These are phyloP conservation scores for Catharus bicknelli DNA, from an alignment of 2,113 vertebrate genomes.

Conservation along the genomic window DNA sequence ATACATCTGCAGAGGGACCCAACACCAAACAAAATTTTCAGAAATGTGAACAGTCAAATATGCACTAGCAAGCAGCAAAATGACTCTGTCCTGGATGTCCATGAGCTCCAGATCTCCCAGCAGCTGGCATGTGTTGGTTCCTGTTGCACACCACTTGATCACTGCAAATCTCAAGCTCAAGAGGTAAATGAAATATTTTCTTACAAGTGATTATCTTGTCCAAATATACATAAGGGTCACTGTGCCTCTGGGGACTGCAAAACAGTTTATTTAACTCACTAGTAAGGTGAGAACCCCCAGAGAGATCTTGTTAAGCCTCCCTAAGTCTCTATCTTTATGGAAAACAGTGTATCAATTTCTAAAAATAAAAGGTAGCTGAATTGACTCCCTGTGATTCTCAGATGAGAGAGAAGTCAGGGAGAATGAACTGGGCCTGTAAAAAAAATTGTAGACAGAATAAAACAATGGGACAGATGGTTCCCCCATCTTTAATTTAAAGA, in stretches of 20 bases:
- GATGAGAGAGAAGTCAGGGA: background rate
- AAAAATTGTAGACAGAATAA: background rate
- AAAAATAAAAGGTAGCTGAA: background rate
- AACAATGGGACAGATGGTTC: background rate
- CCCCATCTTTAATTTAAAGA: background rate
- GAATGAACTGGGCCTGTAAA: background rate
- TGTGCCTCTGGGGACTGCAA: background rate
- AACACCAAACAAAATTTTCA: background rate
- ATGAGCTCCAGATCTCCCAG: background rate
- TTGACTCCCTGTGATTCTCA: background rate
- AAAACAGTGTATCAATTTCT: background rate
- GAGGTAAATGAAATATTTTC: background rate
- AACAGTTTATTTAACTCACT: background rate
- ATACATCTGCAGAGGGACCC: background rate
- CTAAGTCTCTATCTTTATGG: background rate
- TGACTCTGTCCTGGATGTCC: background rate
- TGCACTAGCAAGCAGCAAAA: background rate
- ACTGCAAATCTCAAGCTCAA: background rate
- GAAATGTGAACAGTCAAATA: background rate
- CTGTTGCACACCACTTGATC: fast-evolving
- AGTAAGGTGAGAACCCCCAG: background rate
- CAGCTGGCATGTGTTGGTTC: background rate
- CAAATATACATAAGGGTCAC: background rate
- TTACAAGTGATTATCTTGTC: background rate
- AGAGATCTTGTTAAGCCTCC: background rate